Base-by-base conservation (phyloP, 2,113 vertebrate genomes). In the Actenoides hombroni region DNA sequence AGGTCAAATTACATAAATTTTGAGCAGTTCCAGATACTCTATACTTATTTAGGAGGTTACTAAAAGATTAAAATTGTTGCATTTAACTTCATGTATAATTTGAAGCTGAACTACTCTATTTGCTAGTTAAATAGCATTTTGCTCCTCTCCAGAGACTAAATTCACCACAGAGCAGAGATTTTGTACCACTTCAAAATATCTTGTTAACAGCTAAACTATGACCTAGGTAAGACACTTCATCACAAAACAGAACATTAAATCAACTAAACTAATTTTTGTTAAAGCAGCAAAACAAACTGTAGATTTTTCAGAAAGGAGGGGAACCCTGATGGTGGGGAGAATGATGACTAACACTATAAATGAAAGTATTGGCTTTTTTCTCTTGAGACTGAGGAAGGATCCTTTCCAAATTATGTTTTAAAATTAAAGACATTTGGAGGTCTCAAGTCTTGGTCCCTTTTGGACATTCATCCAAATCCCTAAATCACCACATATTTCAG, bases 141-240 rank as follows among this genome's bases (percentile, higher is more conserved):
- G 81, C 21, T 21, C 53, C n/a, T 68, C 80, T 94, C 83, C 39
- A 68, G 86, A 94, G 42, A 87, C 40, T 93, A 92, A 94, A 89
- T 48, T 94, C 49, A 86, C 75, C 3, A 4, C 40, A 95, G 76
- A 86, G 71, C 21, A 88, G 31, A 91, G 61, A 87, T 90, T 82
- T 87, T 78, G 87, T 93, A 93, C 83, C 91, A 96, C 85, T 88
- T 90, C 89, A 94, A 97, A 97, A 92, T 88, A 94, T 64, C 63
- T 87, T 83, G 24, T 61, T 93, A 95, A 86, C 70, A 86, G 68
- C 59, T 87, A 80, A 91, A 91, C 83, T 94, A 78, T 80, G 53
- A 95, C 91, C 60, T 85, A 73, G 53, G 83, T 89, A 95, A 80
- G 76, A 91, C 79, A 92, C 44, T 90, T 94, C 49, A 92, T 91